Percentiles rank a stretch among this genome's conserved stretches.
These are phyloP conservation scores for Nannoperca australis DNA, from an alignment of 2,797 vertebrate genomes.

Conservation along the genomic window DNA sequence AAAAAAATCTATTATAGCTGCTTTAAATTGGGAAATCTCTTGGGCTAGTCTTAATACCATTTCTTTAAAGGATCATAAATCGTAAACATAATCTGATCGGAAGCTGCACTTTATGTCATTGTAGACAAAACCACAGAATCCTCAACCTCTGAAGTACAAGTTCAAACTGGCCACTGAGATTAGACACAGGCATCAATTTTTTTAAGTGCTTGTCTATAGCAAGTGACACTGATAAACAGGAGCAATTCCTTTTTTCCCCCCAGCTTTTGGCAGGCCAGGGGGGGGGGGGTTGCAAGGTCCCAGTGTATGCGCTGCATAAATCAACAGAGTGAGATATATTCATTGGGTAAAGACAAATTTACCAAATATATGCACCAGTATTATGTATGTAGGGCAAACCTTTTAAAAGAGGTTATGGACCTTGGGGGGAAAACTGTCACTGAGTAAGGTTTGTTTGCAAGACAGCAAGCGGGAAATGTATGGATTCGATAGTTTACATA, in stretches of 20 bases:
- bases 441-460: conserved; percentile 31
- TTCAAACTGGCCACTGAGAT: conserved; percentile 47
- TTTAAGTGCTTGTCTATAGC: conserved; percentile 60
- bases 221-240: conserved; percentile 81
- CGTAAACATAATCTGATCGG: background rate
- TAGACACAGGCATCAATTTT: conserved; percentile 67
- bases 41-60: background rate
- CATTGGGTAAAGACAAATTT: conserved; percentile 36
- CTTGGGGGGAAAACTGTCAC: conserved; percentile 11
- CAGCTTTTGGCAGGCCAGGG: conserved; percentile 40
- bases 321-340: conserved; percentile 56
- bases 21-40: background rate
- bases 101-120: background rate
- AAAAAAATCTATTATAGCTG: background rate
- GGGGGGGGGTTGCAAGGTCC: conserved; percentile 19
- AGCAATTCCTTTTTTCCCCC: conserved; percentile 63
- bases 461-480: conserved; percentile 13
- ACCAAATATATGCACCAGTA: conserved; percentile 27
- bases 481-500: background rate
- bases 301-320: conserved; percentile 58
- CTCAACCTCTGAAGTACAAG: conserved; percentile 36
- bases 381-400: conserved; percentile 30
- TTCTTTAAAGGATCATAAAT: background rate
- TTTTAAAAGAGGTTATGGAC: conserved; percentile 33
- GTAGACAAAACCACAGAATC: conserved; percentile 20